phyloP scores from a whole-genome alignment of 2,888 invertebrate genomes.

The Dicranocentrus wangi region DNA sequence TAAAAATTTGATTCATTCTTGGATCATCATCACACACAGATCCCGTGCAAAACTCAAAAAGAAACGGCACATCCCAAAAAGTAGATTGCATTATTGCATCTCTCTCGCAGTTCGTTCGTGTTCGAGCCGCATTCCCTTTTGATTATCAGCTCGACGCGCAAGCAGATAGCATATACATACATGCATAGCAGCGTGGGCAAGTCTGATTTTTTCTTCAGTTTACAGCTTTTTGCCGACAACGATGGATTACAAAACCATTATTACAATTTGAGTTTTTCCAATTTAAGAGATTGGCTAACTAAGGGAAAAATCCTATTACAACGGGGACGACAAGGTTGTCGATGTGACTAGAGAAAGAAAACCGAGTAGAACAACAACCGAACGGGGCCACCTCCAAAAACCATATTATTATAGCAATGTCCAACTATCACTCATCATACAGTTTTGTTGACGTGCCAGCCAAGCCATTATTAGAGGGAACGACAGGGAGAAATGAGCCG shows the following conservation, averaged over 20 bases:
- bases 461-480: slow-evolving; percentile 21
- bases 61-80: too few species aligned
- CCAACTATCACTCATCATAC: slow-evolving; percentile 24
- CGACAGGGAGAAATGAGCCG: slow-evolving; percentile 44
- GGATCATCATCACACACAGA: neutral
- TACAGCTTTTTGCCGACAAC: neutral
- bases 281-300: neutral
- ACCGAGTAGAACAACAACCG: slow-evolving; percentile 27
- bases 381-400: slow-evolving; percentile 48
- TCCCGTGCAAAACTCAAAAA: neutral
- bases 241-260: neutral
- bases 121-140: too few species aligned
- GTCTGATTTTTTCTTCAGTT: too few species aligned
- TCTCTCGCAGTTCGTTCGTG: too few species aligned
- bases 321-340: neutral
- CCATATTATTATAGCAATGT: slow-evolving; percentile 17
- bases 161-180: too few species aligned
- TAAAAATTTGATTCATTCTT: neutral
- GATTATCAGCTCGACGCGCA: too few species aligned
- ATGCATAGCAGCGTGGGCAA: too few species aligned
- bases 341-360: slow-evolving; percentile 23
- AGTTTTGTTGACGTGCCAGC: slow-evolving; percentile 19
- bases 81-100: too few species aligned
- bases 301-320: neutral
- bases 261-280: slow-evolving; percentile 1